Base-by-base conservation (phyloP, 35 echinoderm and acorn worm genomes). In the Strongylocentrotus purpuratus region DNA sequence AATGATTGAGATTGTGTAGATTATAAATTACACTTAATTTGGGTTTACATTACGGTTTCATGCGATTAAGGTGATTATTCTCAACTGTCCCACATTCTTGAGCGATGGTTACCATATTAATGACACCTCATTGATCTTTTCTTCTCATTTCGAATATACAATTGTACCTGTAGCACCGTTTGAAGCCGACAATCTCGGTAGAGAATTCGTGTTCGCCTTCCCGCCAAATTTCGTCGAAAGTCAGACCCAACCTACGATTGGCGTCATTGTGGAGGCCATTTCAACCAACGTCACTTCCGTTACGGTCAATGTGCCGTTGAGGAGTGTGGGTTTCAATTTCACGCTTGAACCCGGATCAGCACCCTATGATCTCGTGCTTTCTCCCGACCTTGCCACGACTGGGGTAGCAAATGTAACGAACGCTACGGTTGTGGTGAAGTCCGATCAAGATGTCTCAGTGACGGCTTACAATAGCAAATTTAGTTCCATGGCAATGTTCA, bases 401-500 rank as follows among this genome's bases (percentile, higher is more conserved):
- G 48, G 17, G 13, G 31, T 11, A 93, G 32, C 47, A 32, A 46
- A 18, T 47, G 10, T 93, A 93, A 52, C 45, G 28, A 31, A 93
- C 91, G 13, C 48, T 58, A 93, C 91, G 13, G 28, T 93, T 31
- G 45, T 47, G 13, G 91, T 93, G 18, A 93, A 47, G 22, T 31
- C 91, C 4, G 48, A 93, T 58, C 48, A 93, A 13, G 48, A 93
- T 46, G 31, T 93, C 15, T 47, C 91, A 28, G n/a, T 58, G 31
- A 28, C 46, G 13, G 91, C 91, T 31, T 93, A 46, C 91, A 93
- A 93, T 46, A 52, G 5, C 48, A 58, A 93, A 31, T 2, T 4
- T 17, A 5, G n/a, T 14, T n/a, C 91, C 48, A 93, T 93, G 91
- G 91, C 32, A 9, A 93, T 58, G 91, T 93, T 93, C 48, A 58